Evolutionary conservation across 2,888 invertebrate genomes (phyloP).

Genomic region (Acleris laterana): DNA sequence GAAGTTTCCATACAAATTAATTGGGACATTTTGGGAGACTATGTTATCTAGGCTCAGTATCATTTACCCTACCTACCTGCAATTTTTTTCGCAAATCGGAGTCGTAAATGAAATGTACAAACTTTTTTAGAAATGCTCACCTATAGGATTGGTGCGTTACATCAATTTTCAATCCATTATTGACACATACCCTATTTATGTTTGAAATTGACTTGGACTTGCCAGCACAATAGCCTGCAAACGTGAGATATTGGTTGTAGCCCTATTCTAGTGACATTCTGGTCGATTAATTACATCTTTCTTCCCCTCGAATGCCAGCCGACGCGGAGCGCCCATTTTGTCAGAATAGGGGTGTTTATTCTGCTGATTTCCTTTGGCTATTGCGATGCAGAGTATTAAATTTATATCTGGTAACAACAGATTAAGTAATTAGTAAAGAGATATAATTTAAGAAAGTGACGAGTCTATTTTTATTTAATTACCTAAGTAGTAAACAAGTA

Average conservation of each 20-base stretch:
- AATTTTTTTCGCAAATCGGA: too few relatives aligned
- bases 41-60: too few relatives aligned
- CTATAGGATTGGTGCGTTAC: background rate
- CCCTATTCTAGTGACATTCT: constrained; percentile 29
- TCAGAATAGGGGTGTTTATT: constrained; percentile 33
- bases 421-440: constrained; percentile 9
- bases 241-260: constrained; percentile 11
- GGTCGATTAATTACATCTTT: constrained; percentile 33
- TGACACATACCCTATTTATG: background rate
- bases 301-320: constrained; percentile 14
- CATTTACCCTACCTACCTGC: too few relatives aligned
- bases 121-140: too few relatives aligned
- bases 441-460: background rate
- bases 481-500: too few relatives aligned
- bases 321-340: constrained; percentile 20
- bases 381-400: constrained; percentile 9
- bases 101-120: too few relatives aligned
- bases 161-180: background rate
- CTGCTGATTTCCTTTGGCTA: constrained; percentile 19
- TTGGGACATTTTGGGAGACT: too few relatives aligned
- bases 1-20: too few relatives aligned
- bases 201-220: background rate
- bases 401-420: constrained; percentile 5
- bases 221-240: constrained; percentile 1
- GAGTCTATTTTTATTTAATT: too few relatives aligned